A percentile compares a stretch with the other conserved stretches of the same genome.
Conservation (phyloP, 2,113 vertebrate genomes). For the Platycercus adscitus region DNA sequence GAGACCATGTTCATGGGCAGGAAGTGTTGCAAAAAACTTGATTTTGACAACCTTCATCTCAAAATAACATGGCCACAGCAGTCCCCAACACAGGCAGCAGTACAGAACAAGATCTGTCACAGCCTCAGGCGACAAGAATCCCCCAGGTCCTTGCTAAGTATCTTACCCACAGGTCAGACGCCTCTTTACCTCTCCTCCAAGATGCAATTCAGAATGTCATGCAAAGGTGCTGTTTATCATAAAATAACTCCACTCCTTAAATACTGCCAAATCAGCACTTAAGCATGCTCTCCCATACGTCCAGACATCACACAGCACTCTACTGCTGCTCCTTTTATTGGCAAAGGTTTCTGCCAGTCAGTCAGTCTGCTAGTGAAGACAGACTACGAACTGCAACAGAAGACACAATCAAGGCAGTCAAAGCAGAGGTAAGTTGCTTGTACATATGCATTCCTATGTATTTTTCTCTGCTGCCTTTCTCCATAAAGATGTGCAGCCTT, state of each 20-base stretch:
- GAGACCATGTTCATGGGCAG: not conserved
- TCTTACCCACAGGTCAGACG: not conserved
- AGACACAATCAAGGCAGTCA: not conserved
- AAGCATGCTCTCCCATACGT: not conserved
- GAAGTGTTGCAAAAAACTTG: not conserved
- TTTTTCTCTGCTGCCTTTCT: not conserved
- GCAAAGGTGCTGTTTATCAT: not conserved
- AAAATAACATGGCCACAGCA: not conserved
- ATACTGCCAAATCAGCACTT: not conserved
- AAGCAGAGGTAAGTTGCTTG: not conserved
- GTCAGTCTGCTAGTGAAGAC: not conserved
- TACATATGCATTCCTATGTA: fast-evolving
- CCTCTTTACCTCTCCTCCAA: not conserved
- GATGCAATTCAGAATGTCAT: not conserved
- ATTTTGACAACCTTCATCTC: not conserved
- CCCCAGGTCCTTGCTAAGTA: not conserved
- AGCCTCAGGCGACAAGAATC: not conserved
- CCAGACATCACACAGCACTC: not conserved
- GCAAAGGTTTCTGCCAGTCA: not conserved
- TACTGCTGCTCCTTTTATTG: not conserved
- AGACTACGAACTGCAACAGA: not conserved
- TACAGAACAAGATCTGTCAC: not conserved
- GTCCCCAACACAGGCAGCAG: not conserved
- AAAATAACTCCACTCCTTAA: not conserved
- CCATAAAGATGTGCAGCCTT: not conserved